These are phyloP conservation scores for Calyptommatus sinebrachiatus DNA, from an alignment of 2,113 vertebrate species.

Conservation along the genomic window DNA sequence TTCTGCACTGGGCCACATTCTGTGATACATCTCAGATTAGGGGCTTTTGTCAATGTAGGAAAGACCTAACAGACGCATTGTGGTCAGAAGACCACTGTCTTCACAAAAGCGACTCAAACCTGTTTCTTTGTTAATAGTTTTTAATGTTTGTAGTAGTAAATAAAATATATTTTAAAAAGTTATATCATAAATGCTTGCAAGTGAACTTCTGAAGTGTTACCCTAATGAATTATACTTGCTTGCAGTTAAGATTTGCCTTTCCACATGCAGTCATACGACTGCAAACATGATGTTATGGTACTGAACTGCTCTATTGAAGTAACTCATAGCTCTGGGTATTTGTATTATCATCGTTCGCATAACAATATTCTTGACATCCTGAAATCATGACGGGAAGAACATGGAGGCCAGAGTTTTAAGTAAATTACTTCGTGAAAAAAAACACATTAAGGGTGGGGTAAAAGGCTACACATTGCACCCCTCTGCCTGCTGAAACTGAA, in stretches of 20 bases:
- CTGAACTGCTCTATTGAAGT: not conserved
- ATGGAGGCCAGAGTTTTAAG: too few relatives aligned
- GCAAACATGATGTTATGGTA: not conserved
- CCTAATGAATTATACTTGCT: not conserved
- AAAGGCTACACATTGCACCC: not conserved
- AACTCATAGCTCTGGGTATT: not conserved
- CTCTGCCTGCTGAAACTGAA: not conserved
- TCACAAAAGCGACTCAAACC: too few relatives aligned
- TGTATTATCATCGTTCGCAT: not conserved
- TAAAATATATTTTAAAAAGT: too few relatives aligned
- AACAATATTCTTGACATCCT: not conserved
- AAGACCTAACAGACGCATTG: too few relatives aligned
- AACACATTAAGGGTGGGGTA: not conserved
- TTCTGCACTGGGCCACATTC: too few relatives aligned
- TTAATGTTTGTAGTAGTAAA: too few relatives aligned
- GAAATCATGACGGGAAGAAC: not conserved
- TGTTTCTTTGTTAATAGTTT: too few relatives aligned
- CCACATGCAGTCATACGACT: not conserved
- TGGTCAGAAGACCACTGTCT: too few relatives aligned
- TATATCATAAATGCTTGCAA: not conserved
- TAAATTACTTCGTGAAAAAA: not conserved
- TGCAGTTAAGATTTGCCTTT: not conserved
- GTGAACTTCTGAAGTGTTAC: too few relatives aligned
- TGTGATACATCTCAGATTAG: too few relatives aligned
- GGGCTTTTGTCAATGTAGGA: too few relatives aligned